Percentiles rank a stretch among this genome's conserved stretches.
phyloP scores from a whole-genome alignment of 2,797 vertebrate species.

The Sphenodon punctatus region DNA sequence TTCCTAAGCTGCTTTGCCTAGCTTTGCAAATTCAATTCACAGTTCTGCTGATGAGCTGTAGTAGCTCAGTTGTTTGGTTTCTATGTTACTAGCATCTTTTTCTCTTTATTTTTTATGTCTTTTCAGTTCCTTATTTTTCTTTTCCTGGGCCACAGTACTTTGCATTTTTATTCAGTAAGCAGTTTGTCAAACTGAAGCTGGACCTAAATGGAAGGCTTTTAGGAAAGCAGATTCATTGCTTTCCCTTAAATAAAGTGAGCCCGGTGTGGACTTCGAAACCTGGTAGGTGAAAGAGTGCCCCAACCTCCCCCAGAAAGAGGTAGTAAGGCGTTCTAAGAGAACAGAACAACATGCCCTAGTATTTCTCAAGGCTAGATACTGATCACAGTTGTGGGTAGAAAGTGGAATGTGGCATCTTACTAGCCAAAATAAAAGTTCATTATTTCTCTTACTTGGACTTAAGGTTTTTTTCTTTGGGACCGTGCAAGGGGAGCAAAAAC shows the following conservation, averaged over 20 bases:
- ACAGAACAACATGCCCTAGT: too few species aligned
- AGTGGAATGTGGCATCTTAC: too few species aligned
- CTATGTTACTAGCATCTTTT: neutral
- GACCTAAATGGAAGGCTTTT: neutral
- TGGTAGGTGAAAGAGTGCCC: too few species aligned
- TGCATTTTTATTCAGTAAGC: neutral
- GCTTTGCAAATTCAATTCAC: neutral
- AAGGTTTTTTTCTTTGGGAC: too few species aligned
- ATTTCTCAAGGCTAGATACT: too few species aligned
- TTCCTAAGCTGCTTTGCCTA: neutral
- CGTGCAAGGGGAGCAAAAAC: neutral
- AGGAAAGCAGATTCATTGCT: neutral
- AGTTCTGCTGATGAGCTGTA: neutral
- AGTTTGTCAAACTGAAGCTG: neutral
- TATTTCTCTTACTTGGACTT: too few species aligned
- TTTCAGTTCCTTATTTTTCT: neutral
- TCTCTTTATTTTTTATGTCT: neutral
- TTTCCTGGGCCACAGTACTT: neutral
- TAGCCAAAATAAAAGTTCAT: too few species aligned
- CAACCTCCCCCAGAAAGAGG: too few species aligned
- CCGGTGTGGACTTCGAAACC: neutral
- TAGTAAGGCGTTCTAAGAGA: too few species aligned
- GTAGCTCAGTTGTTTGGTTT: too few species aligned
- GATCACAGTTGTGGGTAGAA: too few species aligned
- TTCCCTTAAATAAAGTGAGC: neutral